Evolutionary conservation across 2,888 invertebrate species (phyloP), one percentile per base, ranked within the genome.

Genomic region (Orthonychiurus folsomi): DNA sequence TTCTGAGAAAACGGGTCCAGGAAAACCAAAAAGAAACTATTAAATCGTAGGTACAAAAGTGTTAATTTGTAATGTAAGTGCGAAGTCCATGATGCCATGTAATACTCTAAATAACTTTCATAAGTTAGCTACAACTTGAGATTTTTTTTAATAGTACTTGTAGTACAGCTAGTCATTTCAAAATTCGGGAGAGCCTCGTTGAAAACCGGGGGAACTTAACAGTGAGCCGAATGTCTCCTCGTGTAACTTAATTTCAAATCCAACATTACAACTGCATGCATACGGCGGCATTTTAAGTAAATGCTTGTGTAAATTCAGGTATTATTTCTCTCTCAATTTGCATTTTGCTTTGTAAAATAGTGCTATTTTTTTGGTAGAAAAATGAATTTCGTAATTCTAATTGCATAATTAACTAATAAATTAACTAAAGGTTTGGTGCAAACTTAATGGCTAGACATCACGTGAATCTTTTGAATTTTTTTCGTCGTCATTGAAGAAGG

Each of bases 321-420:
- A 37, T 37, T 37, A 37, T 37, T 37, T 37, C 37, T 37, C 37
- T 37, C 37, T 37, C 37, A n/a, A n/a, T n/a, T n/a, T n/a, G n/a
- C n/a, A n/a, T 37, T 15, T 37, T 15, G 5, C 37, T 9, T 37
- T 15, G 15, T 37, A 37, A 37, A 37, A 37, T 37, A 37, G 37
- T 37, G n/a, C n/a, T n/a, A n/a, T n/a, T n/a, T n/a, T n/a, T 37
- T 37, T 37, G 37, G 37, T 37, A 37, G 37, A 37, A 37, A 37
- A 37, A 37, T 37, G 15, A 37, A 37, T 37, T 37, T 37, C 5
- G 37, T 37, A 37, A 37, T 5, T 37, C 37, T 37, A 37, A n/a
- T 37, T 37, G 9, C 15, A 37, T 37, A 5, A 5, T 15, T 37
- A 37, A 37, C 37, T 37, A 9, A 37, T 37, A 37, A 37, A 15